Evolutionary conservation across 2,797 vertebrate genomes (phyloP), one percentile per base, ranked within the genome.

Genomic region (Halcyon leucocephala): DNA sequence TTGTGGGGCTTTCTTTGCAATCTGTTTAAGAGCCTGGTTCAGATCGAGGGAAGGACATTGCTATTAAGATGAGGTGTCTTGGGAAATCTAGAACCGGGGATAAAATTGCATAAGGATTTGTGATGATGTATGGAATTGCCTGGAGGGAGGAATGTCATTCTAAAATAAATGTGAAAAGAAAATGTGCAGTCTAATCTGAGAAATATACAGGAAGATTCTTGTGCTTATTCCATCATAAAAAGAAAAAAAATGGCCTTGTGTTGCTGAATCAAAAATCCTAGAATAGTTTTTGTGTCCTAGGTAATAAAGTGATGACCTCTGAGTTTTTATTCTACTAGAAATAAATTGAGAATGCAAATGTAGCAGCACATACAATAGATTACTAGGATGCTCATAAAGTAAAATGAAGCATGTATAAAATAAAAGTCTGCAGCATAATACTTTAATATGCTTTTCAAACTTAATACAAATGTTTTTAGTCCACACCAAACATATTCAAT

Each of bases 21-120:
- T 58, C 52, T 85, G 12, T 82, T 65, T 79, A 79, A 82, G 93
- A 85, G 18, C 26, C 25, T 52, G 17, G 57, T 44, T 94, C 46
- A 42, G 62, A 42, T 26, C 57, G 29, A 81, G 39, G 35, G 39
- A 92, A 62, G 42, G 90, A 55, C 5, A 2, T 31, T 90, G 42
- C 51, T 90, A 5, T 84, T 95, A 65, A 69, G 76, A 78, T 93
- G 74, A 95, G 39, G 46, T 88, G 54, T 78, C 58, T 83, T 86
- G 62, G 46, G 92, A 96, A 90, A 94, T 85, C 86, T 72, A 94
- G 90, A 97, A 78, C 51, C 35, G 5, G 3, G 61, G 61, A 80
- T 96, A 86, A 94, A 94, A 93, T 85, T 92, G 67, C 82, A 41
- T 92, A 92, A 81, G 84, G 49, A 82, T 92, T 95, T 95, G 42